A percentile compares a stretch with the other conserved stretches of the same genome.
Conservation (phyloP, 2,797 vertebrate species). For the Leptoclinus maculatus region DNA sequence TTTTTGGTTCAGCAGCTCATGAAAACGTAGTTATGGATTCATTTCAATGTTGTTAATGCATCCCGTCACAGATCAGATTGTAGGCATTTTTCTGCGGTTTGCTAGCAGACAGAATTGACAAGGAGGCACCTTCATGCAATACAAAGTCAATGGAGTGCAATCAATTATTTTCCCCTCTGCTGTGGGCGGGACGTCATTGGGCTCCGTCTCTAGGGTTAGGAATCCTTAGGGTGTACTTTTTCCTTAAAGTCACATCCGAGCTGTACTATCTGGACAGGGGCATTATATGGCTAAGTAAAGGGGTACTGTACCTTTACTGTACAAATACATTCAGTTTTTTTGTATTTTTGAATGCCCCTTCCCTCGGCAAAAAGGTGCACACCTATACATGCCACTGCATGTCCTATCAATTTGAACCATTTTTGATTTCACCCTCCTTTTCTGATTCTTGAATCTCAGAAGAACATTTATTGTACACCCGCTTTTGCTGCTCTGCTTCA, state of each 20-base stretch:
- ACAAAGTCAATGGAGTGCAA: not conserved
- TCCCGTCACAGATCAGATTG: not conserved
- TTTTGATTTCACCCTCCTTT: not conserved
- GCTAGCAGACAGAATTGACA: not conserved
- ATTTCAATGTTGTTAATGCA: no score
- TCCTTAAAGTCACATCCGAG: constrained; percentile 18
- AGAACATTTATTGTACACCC: not conserved
- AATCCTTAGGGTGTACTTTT: no score
- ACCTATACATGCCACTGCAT: not conserved
- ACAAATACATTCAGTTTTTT: not conserved
- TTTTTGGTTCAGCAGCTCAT: not conserved
- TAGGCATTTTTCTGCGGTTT: not conserved
- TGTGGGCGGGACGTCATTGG: no score
- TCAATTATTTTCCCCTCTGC: no score
- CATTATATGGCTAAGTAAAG: not conserved
- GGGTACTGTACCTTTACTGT: not conserved
- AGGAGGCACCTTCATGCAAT: not conserved
- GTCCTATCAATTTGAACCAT: not conserved
- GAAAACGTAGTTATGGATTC: not conserved
- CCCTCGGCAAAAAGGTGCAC: no score
- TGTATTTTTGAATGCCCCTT: not conserved
- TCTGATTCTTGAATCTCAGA: constrained; percentile 2
- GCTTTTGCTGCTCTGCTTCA: constrained; percentile 15
- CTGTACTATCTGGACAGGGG: not conserved
- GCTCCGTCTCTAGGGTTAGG: not conserved